Evolutionary conservation across 2,113 vertebrate species (phyloP), one percentile per base, ranked within the genome.

Genomic region (Mobula hypostoma): DNA sequence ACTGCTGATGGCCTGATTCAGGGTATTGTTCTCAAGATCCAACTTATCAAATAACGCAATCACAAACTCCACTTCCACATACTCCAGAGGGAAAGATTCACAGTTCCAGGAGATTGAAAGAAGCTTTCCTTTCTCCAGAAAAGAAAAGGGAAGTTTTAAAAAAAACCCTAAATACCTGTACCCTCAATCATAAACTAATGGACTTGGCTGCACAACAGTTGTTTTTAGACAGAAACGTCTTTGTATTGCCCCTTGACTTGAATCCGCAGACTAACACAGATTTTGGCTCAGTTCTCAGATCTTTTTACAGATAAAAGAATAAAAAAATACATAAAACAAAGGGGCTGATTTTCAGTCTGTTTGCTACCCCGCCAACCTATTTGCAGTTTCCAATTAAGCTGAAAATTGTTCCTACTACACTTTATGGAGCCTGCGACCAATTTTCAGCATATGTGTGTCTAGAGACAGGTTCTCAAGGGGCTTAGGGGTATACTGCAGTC

Each of bases 381-480:
- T 93, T 93, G 91, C 91, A 93, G 70, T 93, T 93, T 29, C 68
- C 21, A 93, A 93, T 93, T 93, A 74, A 5, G 91, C 91, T 93
- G 91, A 74, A 93, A 93, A 74, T 93, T 74, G 68, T 76, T 93
- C 68, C 91, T 74, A 27, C 70, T 90, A 66, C 85, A 90, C 72
- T 48, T 93, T 74, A 29, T 93, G 68, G 79, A 93, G 70, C 36
- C 91, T 74, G 70, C 70, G 70, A 27, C 70, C 91, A 93, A 93
- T 76, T 93, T 74, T 93, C 68, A 76, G 17, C 91, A 93, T 93
- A 27, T 74, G 91, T 56, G 11, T 76, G 68, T 40, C 91, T 32
- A 74, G 11, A 32, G 17, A 36, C 68, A 40, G 40, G 61, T 68
- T 61, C 85, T 66, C 85, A 32, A 90, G 85, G 61, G 56, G 85